Conservation (phyloP, 2,797 vertebrate genomes). For the Masticophis lateralis region DNA sequence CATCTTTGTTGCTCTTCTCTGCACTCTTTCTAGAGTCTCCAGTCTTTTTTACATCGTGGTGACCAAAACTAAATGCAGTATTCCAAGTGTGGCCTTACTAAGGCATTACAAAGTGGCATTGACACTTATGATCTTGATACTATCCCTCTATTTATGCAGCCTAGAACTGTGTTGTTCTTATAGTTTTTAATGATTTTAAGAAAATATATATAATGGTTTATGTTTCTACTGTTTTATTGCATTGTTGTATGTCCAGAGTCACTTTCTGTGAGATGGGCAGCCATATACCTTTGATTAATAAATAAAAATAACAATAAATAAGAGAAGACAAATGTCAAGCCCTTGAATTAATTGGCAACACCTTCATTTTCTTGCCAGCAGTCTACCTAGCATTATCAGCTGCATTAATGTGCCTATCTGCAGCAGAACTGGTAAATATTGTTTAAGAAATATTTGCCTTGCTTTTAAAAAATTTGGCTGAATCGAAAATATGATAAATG, state of each 20-base stretch:
- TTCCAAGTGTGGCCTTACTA: too few relatives aligned
- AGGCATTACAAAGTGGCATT: too few relatives aligned
- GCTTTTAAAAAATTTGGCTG: neutral
- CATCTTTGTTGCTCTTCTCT: too few relatives aligned
- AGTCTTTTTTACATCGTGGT: too few relatives aligned
- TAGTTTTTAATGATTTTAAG: neutral
- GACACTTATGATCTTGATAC: too few relatives aligned
- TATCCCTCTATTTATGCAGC: too few relatives aligned
- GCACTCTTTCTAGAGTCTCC: too few relatives aligned
- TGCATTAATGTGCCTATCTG: neutral
- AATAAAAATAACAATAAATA: neutral
- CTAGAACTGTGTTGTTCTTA: neutral
- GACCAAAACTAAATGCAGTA: too few relatives aligned
- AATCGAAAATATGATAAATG: neutral
- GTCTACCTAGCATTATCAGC: constrained; percentile 20
- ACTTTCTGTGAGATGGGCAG: neutral
- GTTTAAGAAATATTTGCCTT: neutral
- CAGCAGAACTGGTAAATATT: neutral
- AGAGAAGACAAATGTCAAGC: constrained; percentile 37
- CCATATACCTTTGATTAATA: neutral
- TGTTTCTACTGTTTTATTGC: neutral
- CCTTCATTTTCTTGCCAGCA: constrained; percentile 30
- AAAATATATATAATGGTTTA: neutral
- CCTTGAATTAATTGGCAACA: neutral
- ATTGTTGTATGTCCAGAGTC: neutral